phyloP scores from a whole-genome alignment of 2,113 vertebrate species.

The Solea senegalensis region DNA sequence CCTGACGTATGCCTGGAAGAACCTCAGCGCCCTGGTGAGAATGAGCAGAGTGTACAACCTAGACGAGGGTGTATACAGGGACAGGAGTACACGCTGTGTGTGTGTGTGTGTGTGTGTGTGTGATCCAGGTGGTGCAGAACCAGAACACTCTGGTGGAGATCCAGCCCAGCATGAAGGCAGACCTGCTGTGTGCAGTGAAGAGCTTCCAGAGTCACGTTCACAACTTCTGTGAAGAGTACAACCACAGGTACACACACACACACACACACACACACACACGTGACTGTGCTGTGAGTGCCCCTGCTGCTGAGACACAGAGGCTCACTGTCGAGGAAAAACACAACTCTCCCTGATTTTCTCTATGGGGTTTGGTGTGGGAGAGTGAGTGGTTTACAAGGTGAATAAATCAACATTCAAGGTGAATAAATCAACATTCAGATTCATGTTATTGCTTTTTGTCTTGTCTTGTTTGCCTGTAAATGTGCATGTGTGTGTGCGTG shows the following conservation, averaged over 20 bases:
- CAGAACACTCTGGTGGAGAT: slow-evolving; percentile 82
- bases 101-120: slow-evolving; percentile 21
- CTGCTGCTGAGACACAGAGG: too few relatives aligned
- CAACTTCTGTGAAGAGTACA: slow-evolving; percentile 80
- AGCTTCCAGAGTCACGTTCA: slow-evolving; percentile 74
- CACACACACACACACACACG: not conserved
- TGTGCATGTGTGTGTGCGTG: not conserved
- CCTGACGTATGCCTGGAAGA: slow-evolving; percentile 85
- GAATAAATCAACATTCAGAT: too few relatives aligned
- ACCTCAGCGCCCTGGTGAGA: slow-evolving; percentile 81
- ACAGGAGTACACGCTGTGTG: not conserved
- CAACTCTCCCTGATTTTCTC: too few relatives aligned
- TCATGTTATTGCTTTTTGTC: not conserved
- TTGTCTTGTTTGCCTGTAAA: not conserved
- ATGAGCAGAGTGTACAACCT: not conserved
- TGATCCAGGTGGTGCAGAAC: slow-evolving; percentile 78
- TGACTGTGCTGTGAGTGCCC: too few relatives aligned
- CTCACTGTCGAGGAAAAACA: too few relatives aligned
- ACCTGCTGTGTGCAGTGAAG: slow-evolving; percentile 78
- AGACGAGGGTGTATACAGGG: not conserved
- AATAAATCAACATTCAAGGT: too few relatives aligned
- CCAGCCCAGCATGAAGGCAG: slow-evolving; percentile 83
- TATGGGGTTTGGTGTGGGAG: too few relatives aligned
- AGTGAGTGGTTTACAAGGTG: too few relatives aligned
- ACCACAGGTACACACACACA: slow-evolving; percentile 70